Conservation (phyloP, 1,140 invertebrate species). For the Agrypnia vestita region DNA sequence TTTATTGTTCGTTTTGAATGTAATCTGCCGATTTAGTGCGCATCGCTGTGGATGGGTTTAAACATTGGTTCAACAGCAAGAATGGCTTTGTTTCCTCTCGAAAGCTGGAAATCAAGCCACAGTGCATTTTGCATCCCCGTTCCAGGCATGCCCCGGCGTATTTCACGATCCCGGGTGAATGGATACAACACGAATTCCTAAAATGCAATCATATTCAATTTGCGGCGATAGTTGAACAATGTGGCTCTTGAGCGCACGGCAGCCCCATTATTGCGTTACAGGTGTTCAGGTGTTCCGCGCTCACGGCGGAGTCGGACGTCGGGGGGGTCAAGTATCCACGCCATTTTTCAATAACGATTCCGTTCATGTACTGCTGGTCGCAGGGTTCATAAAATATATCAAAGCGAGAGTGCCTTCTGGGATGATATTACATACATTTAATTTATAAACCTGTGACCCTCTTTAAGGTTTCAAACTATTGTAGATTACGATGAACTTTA, state of each 20-base stretch:
- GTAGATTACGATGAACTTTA: no score
- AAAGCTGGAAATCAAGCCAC: conserved; percentile 39
- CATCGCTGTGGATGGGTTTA: conserved; percentile 19
- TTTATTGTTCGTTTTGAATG: conserved; percentile 19
- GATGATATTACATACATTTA: no score
- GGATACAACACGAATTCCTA: conserved; percentile 45
- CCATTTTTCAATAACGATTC: neutral
- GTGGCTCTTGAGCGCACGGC: conserved; percentile 26
- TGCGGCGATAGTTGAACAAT: conserved; percentile 44
- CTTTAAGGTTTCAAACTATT: no score
- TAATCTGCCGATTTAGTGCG: conserved; percentile 28
- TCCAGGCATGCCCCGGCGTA: conserved; percentile 41
- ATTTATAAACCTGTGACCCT: no score
- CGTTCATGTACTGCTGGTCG: neutral
- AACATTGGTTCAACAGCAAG: conserved; percentile 37
- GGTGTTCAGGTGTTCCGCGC: conserved; percentile 20
- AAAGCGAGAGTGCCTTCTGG: no score
- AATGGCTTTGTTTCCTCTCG: conserved; percentile 43
- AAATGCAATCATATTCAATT: conserved; percentile 49
- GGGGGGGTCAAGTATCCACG: conserved; percentile 27
- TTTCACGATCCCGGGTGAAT: conserved; percentile 41
- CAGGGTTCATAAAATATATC: no score
- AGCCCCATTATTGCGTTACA: conserved; percentile 26
- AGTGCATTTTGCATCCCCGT: conserved; percentile 44
- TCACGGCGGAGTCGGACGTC: neutral